Evolutionary conservation across 2,797 vertebrate species (phyloP), one percentile per base, ranked within the genome.

Genomic region (Syngnathus rostellatus): DNA sequence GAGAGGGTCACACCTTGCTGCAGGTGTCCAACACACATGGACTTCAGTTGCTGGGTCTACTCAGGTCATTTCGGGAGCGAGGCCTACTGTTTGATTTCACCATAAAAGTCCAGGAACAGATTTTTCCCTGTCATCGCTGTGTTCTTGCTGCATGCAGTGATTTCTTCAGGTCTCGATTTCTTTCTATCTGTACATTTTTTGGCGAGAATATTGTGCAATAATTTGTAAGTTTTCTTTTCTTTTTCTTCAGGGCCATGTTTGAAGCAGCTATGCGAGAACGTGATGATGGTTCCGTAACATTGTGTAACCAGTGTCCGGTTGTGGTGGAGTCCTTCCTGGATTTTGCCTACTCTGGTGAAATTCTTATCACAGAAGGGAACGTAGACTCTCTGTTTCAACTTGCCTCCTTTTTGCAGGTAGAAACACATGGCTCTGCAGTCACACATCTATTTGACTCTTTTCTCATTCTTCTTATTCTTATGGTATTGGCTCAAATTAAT

Each of bases 201-300:
- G 48, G 19, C 25, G 50, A 51, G 21, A 51, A 51, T 21, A n/a
- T 8, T n/a, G n/a, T 19, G 16, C 8, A 19, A 41, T 41, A 7
- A 7, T 7, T 41, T 64, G 17, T 31, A 51, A 51, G 16, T 1
- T 11, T 8, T 63, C 5, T 78, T n/a, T 68, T 64, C 25, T 63
- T 4, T 78, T n/a, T 68, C 64, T 80, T 87, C 64, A 99, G 97
- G 87, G 96, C 94, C 72, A 94, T 99, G 96, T 98, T 99, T 83
- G 94, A 97, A 90, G 93, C 96, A 75, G 92, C 97, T 80, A 98
- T 97, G 96, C 93, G 93, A 79, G 97, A 98, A 88, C 85, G 94
- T 74, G 94, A 90, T 54, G 94, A 92, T 70, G 95, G 94, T 66
- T 92, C 92, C 53, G 96, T 97, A 63, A 96, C 88, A 23, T 91